phyloP scores from a whole-genome alignment of 2,888 invertebrate genomes.

The Bhutanitis thaidina region DNA sequence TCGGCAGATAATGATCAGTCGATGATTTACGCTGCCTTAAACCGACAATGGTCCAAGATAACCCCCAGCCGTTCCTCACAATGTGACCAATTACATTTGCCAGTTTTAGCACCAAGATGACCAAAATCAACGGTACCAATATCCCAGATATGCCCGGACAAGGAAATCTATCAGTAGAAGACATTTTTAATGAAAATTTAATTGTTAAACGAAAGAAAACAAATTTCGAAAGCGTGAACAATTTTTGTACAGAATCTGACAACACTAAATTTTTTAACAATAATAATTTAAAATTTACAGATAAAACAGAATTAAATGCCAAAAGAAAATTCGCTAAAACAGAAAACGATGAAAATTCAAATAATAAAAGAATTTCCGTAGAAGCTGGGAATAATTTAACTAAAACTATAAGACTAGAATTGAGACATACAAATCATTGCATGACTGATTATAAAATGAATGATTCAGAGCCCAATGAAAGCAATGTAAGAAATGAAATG shows the following conservation, averaged over 20 bases:
- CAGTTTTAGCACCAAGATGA: slow-evolving; percentile 48
- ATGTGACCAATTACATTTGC: slow-evolving; percentile 69
- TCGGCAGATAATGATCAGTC: slow-evolving; percentile 72
- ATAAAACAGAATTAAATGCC: slow-evolving; percentile 36
- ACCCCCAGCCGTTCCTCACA: slow-evolving; percentile 54
- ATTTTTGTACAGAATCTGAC: slow-evolving; percentile 14
- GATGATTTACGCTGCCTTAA: slow-evolving; percentile 76
- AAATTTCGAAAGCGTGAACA: slow-evolving; percentile 27
- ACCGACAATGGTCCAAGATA: slow-evolving; percentile 68
- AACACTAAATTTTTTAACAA: slow-evolving; percentile 39
- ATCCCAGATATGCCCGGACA: slow-evolving; percentile 53
- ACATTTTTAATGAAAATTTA: slow-evolving; percentile 58
- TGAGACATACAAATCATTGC: slow-evolving; percentile 41
- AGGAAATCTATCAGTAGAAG: slow-evolving; percentile 51
- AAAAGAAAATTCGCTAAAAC: slow-evolving; percentile 45
- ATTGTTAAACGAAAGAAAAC: slow-evolving; percentile 50
- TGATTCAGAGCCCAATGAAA: slow-evolving; percentile 6
- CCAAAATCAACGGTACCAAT: slow-evolving; percentile 62
- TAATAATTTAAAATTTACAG: slow-evolving; percentile 38
- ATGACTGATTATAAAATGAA: slow-evolving; percentile 21
- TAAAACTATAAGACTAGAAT: slow-evolving; percentile 55
- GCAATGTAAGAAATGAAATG: slow-evolving; percentile 24
- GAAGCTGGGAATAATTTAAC: slow-evolving; percentile 54
- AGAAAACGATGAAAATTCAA: slow-evolving; percentile 21
- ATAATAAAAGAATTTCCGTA: slow-evolving; percentile 52